Evolutionary conservation across 2,888 invertebrate genomes (phyloP).

Genomic region (Elysia crispata): DNA sequence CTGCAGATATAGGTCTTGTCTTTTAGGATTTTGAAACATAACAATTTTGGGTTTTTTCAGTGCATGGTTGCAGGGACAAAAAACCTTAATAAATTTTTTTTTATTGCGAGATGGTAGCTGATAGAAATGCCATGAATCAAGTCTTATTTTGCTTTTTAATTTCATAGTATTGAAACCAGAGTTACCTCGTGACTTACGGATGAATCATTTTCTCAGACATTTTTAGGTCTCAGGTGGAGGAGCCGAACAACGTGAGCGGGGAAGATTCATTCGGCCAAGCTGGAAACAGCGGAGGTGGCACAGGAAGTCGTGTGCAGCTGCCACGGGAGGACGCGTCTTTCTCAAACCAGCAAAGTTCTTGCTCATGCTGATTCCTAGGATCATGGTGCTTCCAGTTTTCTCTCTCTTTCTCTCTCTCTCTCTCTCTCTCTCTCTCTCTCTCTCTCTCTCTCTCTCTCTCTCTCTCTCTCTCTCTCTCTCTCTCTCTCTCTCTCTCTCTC

Average conservation of each 20-base stretch:
- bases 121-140: too few relatives aligned
- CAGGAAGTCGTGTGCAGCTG: conserved; percentile 24
- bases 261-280: neutral
- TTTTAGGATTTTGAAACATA: too few relatives aligned
- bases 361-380: conserved; percentile 17
- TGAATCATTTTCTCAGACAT: conserved; percentile 58
- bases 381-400: neutral
- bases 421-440: neutral
- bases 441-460: too few relatives aligned
- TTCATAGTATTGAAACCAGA: neutral
- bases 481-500: conserved; percentile 34
- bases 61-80: too few relatives aligned
- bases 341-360: neutral
- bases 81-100: too few relatives aligned
- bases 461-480: conserved; percentile 10
- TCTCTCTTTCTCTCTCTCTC: conserved; percentile 17
- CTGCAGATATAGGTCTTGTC: too few relatives aligned
- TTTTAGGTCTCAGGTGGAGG: conserved; percentile 69
- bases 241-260: conserved; percentile 44
- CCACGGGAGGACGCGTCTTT: conserved; percentile 26
- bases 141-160: neutral
- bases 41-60: too few relatives aligned
- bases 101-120: too few relatives aligned
- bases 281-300: neutral
- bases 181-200: neutral